Evolutionary conservation across 2,797 vertebrate species (phyloP).

Genomic region (Hippocampus kuda): DNA sequence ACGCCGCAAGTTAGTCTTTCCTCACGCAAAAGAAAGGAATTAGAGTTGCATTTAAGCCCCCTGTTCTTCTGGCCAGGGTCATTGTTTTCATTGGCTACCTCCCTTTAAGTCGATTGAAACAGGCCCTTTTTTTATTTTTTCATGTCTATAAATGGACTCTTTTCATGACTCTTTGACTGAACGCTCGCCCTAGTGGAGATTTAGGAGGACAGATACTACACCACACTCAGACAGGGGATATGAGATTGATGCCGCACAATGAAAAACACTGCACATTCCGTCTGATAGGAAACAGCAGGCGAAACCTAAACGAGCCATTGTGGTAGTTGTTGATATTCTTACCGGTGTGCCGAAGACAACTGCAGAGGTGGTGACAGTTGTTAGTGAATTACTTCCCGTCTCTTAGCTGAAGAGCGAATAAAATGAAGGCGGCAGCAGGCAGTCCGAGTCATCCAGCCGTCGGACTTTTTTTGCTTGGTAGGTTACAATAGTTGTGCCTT

Average conservation of each 20-base stretch:
- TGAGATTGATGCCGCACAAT: conserved; percentile 37
- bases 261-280: conserved; percentile 46
- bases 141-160: conserved; percentile 64
- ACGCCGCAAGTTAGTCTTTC: conserved; percentile 36
- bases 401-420: conserved; percentile 36
- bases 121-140: conserved; percentile 42
- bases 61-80: conserved; percentile 58
- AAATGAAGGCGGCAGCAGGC: conserved; percentile 24
- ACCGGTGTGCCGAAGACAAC: conserved; percentile 41
- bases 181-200: conserved; percentile 50
- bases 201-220: conserved; percentile 53
- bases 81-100: conserved; percentile 70
- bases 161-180: conserved; percentile 62
- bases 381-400: conserved; percentile 55
- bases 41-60: conserved; percentile 53
- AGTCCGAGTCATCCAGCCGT: too few relatives aligned
- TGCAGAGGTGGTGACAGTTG: conserved; percentile 47
- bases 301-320: conserved; percentile 36
- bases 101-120: conserved; percentile 55
- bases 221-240: conserved; percentile 42
- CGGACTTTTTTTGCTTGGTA: too few relatives aligned
- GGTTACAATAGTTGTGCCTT: neutral
- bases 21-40: conserved; percentile 60
- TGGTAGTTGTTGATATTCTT: conserved; percentile 42
- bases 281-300: conserved; percentile 22